Evolutionary conservation across 2,888 invertebrate genomes (phyloP).

Genomic region (Shargacucullia verbasci): DNA sequence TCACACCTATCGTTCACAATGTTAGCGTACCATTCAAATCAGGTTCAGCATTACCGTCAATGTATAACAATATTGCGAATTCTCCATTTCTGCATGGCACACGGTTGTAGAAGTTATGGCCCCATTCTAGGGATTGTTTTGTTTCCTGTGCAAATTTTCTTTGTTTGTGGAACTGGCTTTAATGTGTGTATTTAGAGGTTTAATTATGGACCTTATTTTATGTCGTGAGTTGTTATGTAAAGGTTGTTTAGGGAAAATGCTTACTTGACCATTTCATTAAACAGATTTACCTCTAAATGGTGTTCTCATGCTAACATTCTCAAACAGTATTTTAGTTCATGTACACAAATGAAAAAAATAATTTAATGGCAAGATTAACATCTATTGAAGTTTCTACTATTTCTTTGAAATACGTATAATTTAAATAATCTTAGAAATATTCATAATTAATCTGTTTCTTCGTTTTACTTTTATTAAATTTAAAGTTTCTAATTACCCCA

Average conservation of each 20-base stretch:
- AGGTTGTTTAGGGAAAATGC: slow-evolving; percentile 8
- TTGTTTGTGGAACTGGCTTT: slow-evolving; percentile 50
- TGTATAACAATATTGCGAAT: slow-evolving; percentile 41
- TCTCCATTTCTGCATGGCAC: slow-evolving; percentile 25
- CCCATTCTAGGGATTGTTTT: slow-evolving; percentile 49
- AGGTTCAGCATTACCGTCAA: slow-evolving; percentile 36
- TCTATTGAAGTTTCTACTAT: slow-evolving; percentile 6
- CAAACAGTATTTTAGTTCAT: slow-evolving; percentile 8
- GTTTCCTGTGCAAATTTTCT: slow-evolving; percentile 56
- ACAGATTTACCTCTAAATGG: not conserved
- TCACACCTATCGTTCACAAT: slow-evolving; percentile 54
- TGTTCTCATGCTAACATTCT: slow-evolving; percentile 4
- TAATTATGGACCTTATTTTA: slow-evolving; percentile 44
- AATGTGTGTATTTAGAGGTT: slow-evolving; percentile 51
- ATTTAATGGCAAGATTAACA: slow-evolving; percentile 5
- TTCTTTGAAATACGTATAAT: slow-evolving; percentile 5
- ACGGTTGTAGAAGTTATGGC: slow-evolving; percentile 36
- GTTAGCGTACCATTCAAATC: slow-evolving; percentile 26
- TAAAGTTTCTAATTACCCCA: too few relatives aligned
- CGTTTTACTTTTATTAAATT: slow-evolving; percentile 2
- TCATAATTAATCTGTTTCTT: slow-evolving; percentile 3
- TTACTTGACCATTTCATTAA: slow-evolving; percentile 2
- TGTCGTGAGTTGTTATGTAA: slow-evolving; percentile 22
- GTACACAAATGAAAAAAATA: slow-evolving; percentile 12
- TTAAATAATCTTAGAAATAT: slow-evolving; percentile 21